Percentiles rank a stretch among this genome's conserved stretches.
These are phyloP conservation scores for Heterocephalus glaber DNA, from an alignment of 2,113 vertebrate genomes.

Conservation along the genomic window DNA sequence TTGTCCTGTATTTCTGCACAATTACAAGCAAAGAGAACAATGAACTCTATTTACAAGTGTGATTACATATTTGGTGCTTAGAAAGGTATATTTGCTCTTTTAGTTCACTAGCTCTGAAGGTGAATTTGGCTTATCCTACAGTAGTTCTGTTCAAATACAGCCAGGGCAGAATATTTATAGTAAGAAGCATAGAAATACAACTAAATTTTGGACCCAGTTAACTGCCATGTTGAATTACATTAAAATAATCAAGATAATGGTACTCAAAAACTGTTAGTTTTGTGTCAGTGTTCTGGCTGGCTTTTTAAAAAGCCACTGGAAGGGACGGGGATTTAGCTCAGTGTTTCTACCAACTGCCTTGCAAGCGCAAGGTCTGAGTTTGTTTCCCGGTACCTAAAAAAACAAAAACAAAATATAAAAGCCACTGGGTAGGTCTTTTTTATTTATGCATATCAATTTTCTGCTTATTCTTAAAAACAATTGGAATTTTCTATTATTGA, in stretches of 20 bases:
- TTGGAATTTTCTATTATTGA: not conserved
- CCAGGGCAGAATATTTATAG: conserved; percentile 48
- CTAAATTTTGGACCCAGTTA: conserved; percentile 22
- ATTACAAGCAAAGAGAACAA: conserved; percentile 64
- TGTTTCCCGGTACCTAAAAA: too few species aligned
- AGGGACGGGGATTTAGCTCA: too few species aligned
- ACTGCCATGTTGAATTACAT: conserved; percentile 39
- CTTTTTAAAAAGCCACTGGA: not conserved
- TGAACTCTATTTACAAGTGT: conserved; percentile 66
- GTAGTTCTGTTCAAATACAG: conserved; percentile 62
- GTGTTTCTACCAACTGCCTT: too few species aligned
- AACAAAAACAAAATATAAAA: not conserved
- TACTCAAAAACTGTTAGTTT: conserved; percentile 17
- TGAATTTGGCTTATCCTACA: conserved; percentile 49
- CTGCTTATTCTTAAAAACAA: conserved; percentile 22
- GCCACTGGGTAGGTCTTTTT: not conserved
- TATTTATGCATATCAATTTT: not conserved
- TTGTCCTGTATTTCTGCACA: conserved; percentile 61
- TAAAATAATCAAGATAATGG: conserved; percentile 61
- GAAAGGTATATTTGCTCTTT: conserved; percentile 59
- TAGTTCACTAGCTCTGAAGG: conserved; percentile 36
- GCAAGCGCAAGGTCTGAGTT: too few species aligned
- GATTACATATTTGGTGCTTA: conserved; percentile 67
- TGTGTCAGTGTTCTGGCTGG: not conserved
- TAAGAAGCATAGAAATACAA: conserved; percentile 44